Percentiles rank a stretch among this genome's conserved stretches.
These are phyloP conservation scores for Pyrrhura leucotis DNA, from an alignment of 2,797 vertebrate genomes.

Conservation along the genomic window DNA sequence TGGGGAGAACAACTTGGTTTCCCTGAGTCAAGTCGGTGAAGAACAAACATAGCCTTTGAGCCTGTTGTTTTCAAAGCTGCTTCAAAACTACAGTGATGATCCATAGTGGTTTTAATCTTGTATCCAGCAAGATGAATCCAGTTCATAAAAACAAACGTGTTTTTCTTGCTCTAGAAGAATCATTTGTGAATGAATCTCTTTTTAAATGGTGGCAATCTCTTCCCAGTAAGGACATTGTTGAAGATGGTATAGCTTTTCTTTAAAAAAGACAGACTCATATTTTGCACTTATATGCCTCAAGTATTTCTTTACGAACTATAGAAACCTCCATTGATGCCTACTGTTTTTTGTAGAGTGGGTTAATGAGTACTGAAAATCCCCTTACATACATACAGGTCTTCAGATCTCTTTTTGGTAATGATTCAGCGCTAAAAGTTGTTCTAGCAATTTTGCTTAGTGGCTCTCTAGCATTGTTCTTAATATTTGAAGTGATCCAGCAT, in stretches of 20 bases:
- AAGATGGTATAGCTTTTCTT: slow-evolving; percentile 61
- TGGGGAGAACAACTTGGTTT: slow-evolving; percentile 51
- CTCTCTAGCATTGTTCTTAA: slow-evolving; percentile 33
- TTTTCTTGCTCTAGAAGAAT: slow-evolving; percentile 70
- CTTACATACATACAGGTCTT: background rate
- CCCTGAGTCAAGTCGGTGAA: slow-evolving; percentile 24
- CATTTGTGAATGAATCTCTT: slow-evolving; percentile 63
- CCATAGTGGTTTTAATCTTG: slow-evolving; percentile 3
- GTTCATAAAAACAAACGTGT: slow-evolving; percentile 20
- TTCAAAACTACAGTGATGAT: slow-evolving; percentile 10
- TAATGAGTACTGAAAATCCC: slow-evolving; percentile 29
- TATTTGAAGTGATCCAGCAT: slow-evolving; percentile 32
- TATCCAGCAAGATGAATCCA: slow-evolving; percentile 47
- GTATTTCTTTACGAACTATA: slow-evolving; percentile 26
- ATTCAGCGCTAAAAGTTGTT: background rate
- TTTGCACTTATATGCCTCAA: slow-evolving; percentile 55
- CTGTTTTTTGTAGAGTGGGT: slow-evolving; percentile 20
- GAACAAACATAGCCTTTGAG: slow-evolving; percentile 57
- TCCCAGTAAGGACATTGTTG: slow-evolving; percentile 58
- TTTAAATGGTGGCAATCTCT: slow-evolving; percentile 68
- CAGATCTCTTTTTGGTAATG: background rate
- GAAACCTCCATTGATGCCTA: slow-evolving; percentile 31
- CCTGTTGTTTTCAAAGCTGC: slow-evolving; percentile 2
- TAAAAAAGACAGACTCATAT: slow-evolving; percentile 11
- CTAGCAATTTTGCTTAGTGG: slow-evolving; percentile 2